A percentile compares a stretch with the other conserved stretches of the same genome.
These are phyloP conservation scores for Anastrepha ludens DNA, from an alignment of 1,140 invertebrate genomes.

Conservation along the genomic window DNA sequence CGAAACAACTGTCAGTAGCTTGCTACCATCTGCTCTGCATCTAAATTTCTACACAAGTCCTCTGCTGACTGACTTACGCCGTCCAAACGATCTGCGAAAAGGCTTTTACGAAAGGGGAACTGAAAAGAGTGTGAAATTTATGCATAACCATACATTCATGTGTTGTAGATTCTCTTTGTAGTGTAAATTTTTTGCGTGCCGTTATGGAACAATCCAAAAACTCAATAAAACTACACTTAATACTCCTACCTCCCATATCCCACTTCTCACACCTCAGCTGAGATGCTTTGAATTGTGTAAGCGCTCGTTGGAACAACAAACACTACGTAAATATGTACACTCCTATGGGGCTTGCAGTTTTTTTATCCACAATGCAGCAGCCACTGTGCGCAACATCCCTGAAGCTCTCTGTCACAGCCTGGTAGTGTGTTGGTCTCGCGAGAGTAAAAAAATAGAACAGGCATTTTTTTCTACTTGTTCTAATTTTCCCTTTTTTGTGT, in stretches of 20 bases:
- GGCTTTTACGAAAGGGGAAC: not conserved
- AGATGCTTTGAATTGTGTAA: no score
- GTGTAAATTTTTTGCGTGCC: constrained; percentile 24
- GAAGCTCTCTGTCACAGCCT: constrained; percentile 3
- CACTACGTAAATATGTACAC: not conserved
- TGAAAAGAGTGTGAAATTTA: constrained; percentile 30
- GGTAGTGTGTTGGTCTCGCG: not conserved
- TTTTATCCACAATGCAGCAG: no score
- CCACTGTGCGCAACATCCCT: not conserved
- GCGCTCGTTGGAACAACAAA: no score
- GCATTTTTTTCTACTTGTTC: not conserved
- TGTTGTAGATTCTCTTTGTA: constrained; percentile 37
- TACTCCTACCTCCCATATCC: not conserved
- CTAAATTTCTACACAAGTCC: constrained; percentile 30
- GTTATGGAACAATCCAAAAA: constrained; percentile 12
- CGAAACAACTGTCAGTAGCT: constrained; percentile 38
- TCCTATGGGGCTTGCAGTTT: not conserved
- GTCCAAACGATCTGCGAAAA: not conserved
- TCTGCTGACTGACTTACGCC: constrained; percentile 30
- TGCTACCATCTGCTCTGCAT: constrained; percentile 19
- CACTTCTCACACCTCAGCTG: not conserved
- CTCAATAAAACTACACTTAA: not conserved
- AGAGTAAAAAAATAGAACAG: constrained; percentile 23
- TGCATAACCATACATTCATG: constrained; percentile 39
- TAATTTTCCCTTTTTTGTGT: not conserved